Base-by-base conservation (phyloP, 2,888 invertebrate genomes). In the Drosophila pegasa region DNA sequence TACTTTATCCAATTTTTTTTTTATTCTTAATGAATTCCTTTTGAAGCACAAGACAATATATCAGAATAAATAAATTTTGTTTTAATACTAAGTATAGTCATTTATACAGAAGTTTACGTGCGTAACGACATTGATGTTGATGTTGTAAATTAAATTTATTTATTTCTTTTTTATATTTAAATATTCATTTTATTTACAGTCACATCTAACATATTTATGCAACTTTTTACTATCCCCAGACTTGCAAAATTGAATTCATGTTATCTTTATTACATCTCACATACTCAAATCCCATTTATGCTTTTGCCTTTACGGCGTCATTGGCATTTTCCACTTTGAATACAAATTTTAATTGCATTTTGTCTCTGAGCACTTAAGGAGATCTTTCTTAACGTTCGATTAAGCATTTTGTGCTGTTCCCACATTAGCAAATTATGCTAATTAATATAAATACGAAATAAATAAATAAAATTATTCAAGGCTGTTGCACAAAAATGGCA, bases 401-500 rank as follows among this genome's bases (percentile, higher is more conserved):
- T 40, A 37, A 22, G 38, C 45, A 47, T 31, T 71, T 71, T 47
- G 29, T 22, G 31, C 40, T n/a, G 31, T 47, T 22, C 27, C 56
- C 14, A 12, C 43, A 51, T 52, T 43, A 48, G 40, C 18, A 54
- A 88, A 76, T 69, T 80, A 83, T 83, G 64, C 57, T 66, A 73
- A 82, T 83, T 83, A 63, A 71, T 60, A 71, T 65, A 40, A 20
- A 62, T 72, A 41, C 55, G 64, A 61, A 52, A 64, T 58, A 47
- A 41, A 16, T 37, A 54, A 27, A 29, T 27, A 62, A 64, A 64
- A 58, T 33, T 65, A 71, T 66, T 68, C 88, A 84, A 84, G 88
- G 83, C 55, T 59, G 69, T 61, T 70, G 54, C 43, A 70, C 79
- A 61, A 85, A 87, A 80, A 78, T 59, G 73, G 60, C 81, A 78